Conservation (phyloP, 2,797 vertebrate genomes). For the Gorsachius magnificus region DNA sequence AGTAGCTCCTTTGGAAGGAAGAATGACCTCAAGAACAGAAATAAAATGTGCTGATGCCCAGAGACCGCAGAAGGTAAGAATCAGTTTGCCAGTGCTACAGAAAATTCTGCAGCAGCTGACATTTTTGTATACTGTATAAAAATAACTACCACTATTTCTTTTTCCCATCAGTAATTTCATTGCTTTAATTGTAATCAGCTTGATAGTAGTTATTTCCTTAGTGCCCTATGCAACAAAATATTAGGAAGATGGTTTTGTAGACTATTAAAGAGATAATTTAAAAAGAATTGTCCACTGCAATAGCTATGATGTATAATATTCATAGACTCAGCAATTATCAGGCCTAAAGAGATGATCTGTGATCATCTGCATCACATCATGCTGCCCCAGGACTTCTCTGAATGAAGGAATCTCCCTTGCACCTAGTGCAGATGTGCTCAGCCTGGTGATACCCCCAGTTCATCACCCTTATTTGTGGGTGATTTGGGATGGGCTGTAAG, state of each 20-base stretch:
- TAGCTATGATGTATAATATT: background rate
- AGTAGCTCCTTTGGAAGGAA: background rate
- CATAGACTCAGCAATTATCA: background rate
- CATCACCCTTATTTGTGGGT: background rate
- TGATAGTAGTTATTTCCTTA: slow-evolving; percentile 14
- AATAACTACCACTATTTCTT: background rate
- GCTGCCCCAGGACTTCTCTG: background rate
- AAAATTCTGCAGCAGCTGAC: slow-evolving; percentile 18
- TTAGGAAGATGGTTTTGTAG: background rate
- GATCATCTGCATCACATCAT: background rate
- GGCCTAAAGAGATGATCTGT: background rate
- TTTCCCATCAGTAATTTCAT: slow-evolving; percentile 46
- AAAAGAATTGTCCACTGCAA: background rate
- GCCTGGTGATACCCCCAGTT: background rate
- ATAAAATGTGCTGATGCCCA: slow-evolving; percentile 27
- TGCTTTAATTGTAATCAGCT: slow-evolving; percentile 20
- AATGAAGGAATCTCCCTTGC: background rate
- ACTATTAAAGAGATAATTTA: background rate
- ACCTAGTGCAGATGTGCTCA: background rate
- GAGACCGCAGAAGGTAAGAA: background rate
- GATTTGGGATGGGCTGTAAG: background rate
- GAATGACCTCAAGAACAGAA: slow-evolving; percentile 4
- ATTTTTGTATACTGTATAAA: slow-evolving; percentile 41
- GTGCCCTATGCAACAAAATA: slow-evolving; percentile 29
- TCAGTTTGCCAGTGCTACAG: background rate